Conservation (phyloP, 2,113 vertebrate species). For the Poeciliopsis prolifica region DNA sequence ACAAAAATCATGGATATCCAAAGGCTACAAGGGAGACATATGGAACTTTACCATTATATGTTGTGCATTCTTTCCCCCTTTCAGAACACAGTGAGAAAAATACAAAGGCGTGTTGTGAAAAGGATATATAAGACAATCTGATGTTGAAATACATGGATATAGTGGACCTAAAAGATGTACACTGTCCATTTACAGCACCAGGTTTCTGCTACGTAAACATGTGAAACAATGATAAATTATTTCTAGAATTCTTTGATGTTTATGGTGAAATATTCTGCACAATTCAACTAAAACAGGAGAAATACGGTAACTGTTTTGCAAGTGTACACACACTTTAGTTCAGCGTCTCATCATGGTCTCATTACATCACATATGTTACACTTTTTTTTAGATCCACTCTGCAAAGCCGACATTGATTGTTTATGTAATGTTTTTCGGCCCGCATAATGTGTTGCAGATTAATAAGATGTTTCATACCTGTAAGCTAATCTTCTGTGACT, state of each 20-base stretch:
- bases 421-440: not conserved
- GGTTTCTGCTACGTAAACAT: too few species aligned
- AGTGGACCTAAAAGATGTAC: not conserved
- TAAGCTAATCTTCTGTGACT: not conserved
- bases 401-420: not conserved
- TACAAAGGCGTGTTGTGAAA: not conserved
- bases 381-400: not conserved
- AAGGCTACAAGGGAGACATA: conserved; percentile 35
- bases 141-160: not conserved
- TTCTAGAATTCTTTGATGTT: not conserved
- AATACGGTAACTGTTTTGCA: not conserved
- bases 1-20: conserved; percentile 42
- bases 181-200: not conserved
- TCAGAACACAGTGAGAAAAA: conserved; percentile 15
- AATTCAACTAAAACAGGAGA: not conserved
- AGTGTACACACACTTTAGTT: not conserved
- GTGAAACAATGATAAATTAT: not conserved
- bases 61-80: conserved; percentile 22
- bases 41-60: conserved; percentile 23
- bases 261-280: not conserved
- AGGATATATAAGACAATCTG: not conserved
- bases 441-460: not conserved
- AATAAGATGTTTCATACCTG: not conserved
- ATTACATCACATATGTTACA: not conserved
- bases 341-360: not conserved